Evolutionary conservation across 1,140 invertebrate species (phyloP), one percentile per base, ranked within the genome.

Genomic region (Melipona quadrifasciata): DNA sequence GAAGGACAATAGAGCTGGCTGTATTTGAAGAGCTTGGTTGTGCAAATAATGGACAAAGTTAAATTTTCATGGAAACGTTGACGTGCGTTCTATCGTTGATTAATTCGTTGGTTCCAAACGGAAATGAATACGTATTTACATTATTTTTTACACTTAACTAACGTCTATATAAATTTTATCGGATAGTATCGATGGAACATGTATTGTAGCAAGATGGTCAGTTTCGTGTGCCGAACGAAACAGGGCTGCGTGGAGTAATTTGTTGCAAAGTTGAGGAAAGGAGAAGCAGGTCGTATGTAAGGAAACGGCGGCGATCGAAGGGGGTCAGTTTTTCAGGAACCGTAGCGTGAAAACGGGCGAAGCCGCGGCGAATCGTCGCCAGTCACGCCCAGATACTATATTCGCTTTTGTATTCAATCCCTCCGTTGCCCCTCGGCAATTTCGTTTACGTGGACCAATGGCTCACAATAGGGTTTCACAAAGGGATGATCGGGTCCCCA

Each of bases 361-460:
- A 85, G 90, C 86, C 91, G 85, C 92, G 91, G 90, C 92, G 91
- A 93, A 93, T 93, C 89, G 90, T 85, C 82, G 87, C 86, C 89
- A 92, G 93, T 94, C 93, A 93, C 93, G 92, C 93, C 92, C 91
- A 91, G 93, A 93, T 92, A 91, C 91, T 92, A 90, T 92, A 89
- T 87, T 90, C 84, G 90, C 91, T 91, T 92, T 94, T 94, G 93
- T 94, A 92, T 92, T 92, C 90, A 85, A 87, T 91, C 89, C 90
- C 88, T 90, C 77, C 81, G 82, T 88, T 85, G 86, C 88, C 91
- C 92, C 90, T 89, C 87, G 89, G 92, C 91, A 93, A 92, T 93
- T 94, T 92, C 88, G 90, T 92, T 93, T 92, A 92, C 90, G 89
- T 93, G 93, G 91, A 91, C 91, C 91, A 90, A 92, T 93, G 93